A percentile compares a stretch with the other conserved stretches of the same genome.
phyloP scores from a whole-genome alignment of 2,113 vertebrate genomes.

The Platycercus adscitus region DNA sequence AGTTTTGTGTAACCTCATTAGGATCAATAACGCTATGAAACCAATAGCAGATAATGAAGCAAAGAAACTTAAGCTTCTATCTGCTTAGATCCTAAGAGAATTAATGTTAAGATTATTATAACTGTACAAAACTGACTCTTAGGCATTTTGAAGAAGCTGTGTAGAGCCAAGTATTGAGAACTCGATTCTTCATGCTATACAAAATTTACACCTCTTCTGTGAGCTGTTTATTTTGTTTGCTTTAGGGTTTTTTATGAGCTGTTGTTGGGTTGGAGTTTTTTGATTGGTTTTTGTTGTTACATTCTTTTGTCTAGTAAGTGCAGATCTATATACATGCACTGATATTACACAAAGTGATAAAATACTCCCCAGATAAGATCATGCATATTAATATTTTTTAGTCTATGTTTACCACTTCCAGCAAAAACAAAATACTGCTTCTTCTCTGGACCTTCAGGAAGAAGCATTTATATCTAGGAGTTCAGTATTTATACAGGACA shows the following conservation, averaged over 20 bases:
- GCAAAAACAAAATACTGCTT: neutral
- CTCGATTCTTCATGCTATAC: neutral
- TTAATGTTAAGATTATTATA: neutral
- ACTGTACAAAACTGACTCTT: neutral
- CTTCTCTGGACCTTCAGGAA: neutral
- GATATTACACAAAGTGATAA: neutral
- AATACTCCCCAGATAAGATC: neutral
- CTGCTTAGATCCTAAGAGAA: neutral
- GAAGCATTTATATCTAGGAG: neutral
- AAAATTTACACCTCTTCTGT: neutral
- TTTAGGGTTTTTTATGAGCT: neutral
- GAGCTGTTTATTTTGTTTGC: neutral
- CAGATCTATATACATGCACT: neutral
- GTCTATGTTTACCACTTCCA: neutral
- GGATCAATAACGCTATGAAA: neutral
- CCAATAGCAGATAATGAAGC: neutral
- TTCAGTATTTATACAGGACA: neutral
- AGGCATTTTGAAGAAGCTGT: neutral
- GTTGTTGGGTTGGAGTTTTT: rapidly evolving
- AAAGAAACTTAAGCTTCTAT: neutral
- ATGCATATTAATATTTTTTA: neutral
- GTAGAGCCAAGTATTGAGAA: neutral
- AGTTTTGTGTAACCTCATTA: neutral
- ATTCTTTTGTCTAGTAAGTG: neutral
- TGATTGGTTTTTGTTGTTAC: neutral